Conservation (phyloP, 2,888 invertebrate species). For the Mesoligia furuncula region DNA sequence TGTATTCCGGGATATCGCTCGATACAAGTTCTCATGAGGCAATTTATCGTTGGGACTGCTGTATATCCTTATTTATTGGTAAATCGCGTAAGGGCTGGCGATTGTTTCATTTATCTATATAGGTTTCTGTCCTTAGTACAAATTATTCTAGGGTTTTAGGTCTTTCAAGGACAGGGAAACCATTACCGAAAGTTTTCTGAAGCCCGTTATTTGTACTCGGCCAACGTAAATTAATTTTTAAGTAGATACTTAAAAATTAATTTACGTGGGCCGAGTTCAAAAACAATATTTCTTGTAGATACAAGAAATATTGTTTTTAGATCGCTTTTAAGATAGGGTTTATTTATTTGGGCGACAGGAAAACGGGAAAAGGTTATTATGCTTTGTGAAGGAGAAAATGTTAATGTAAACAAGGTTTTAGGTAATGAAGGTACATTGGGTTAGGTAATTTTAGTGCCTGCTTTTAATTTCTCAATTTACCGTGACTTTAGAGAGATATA, state of each 20-base stretch:
- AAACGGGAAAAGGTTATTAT: slow-evolving; percentile 37
- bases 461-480: neutral
- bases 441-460: slow-evolving; percentile 8
- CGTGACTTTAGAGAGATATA: neutral
- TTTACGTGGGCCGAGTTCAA: too few species aligned
- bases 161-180: slow-evolving; percentile 18
- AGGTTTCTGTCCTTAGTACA: slow-evolving; percentile 47
- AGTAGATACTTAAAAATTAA: slow-evolving; percentile 11
- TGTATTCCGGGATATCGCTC: slow-evolving; percentile 54
- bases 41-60: slow-evolving; percentile 63
- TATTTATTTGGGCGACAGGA: slow-evolving; percentile 29
- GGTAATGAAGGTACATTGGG: slow-evolving; percentile 3
- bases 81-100: slow-evolving; percentile 65
- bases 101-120: slow-evolving; percentile 65
- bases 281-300: too few species aligned
- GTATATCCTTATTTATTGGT: slow-evolving; percentile 71
- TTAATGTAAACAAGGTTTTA: slow-evolving; percentile 29
- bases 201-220: slow-evolving; percentile 38
- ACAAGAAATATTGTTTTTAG: slow-evolving; percentile 59
- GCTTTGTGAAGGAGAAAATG: slow-evolving; percentile 36
- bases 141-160: slow-evolving; percentile 39
- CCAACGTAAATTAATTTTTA: slow-evolving; percentile 56
- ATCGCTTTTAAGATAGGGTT: slow-evolving; percentile 48
- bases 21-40: slow-evolving; percentile 66
- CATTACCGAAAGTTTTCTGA: slow-evolving; percentile 54